Conservation (phyloP, 2,888 invertebrate genomes). For the Augochlorella aurata region DNA sequence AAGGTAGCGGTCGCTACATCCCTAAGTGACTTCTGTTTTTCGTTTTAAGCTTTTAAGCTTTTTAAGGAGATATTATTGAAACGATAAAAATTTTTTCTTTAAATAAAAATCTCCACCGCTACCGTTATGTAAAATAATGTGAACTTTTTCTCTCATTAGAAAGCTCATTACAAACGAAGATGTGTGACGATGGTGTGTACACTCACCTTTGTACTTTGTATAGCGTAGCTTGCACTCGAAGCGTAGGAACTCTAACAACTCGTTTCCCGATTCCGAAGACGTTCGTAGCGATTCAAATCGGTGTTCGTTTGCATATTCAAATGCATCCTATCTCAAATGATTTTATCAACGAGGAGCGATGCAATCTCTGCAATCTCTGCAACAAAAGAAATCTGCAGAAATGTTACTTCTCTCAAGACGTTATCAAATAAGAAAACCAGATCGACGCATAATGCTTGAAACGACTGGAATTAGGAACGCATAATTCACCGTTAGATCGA, state of each 20-base stretch:
- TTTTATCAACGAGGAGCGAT: background rate
- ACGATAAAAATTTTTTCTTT: too few species aligned
- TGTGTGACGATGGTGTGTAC: too few species aligned
- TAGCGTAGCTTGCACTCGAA: background rate
- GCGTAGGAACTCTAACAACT: background rate
- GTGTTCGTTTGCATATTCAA: background rate
- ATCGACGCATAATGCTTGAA: constrained; percentile 18
- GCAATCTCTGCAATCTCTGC: background rate
- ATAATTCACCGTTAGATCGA: constrained; percentile 52
- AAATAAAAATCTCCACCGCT: too few species aligned
- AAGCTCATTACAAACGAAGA: too few species aligned
- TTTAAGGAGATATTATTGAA: too few species aligned
- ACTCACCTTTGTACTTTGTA: too few species aligned
- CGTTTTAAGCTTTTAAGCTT: too few species aligned
- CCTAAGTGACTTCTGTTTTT: too few species aligned
- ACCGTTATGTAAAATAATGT: too few species aligned
- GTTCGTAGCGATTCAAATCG: background rate
- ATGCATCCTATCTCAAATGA: background rate
- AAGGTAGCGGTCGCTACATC: too few species aligned
- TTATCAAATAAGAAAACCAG: constrained; percentile 19
- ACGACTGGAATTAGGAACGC: constrained; percentile 40
- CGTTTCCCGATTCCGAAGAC: background rate
- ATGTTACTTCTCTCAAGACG: background rate
- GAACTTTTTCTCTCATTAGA: too few species aligned
- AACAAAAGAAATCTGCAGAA: background rate